Evolutionary conservation across 2,888 invertebrate genomes (phyloP).

Genomic region (Norana najaformis): DNA sequence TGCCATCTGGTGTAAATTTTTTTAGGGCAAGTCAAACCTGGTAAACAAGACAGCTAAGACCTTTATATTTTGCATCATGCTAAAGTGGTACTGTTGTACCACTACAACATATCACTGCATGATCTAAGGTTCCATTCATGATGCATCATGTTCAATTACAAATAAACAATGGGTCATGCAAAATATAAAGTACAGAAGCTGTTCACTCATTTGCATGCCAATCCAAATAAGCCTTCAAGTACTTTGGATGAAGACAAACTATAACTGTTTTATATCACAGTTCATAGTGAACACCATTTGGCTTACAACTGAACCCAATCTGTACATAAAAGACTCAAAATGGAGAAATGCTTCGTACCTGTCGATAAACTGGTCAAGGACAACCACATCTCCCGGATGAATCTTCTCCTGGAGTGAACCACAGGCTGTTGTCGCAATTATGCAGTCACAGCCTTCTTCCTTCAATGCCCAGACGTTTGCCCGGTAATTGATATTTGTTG

Average conservation of each 20-base stretch:
- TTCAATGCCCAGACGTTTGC: conserved; percentile 95
- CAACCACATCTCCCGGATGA: conserved; percentile 83
- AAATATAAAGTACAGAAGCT: no score
- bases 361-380: conserved; percentile 75
- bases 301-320: background rate
- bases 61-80: no score
- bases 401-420: conserved; percentile 88
- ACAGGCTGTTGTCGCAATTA: conserved; percentile 89
- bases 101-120: no score
- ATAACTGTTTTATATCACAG: background rate
- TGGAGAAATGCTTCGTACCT: conserved; percentile 64
- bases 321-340: background rate
- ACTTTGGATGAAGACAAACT: background rate
- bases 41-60: no score
- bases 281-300: background rate
- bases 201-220: background rate
- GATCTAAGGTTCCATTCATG: no score
- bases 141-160: no score
- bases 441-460: conserved; percentile 81
- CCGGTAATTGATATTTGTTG: conserved; percentile 87
- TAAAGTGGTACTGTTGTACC: no score
- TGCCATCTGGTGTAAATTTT: no score
- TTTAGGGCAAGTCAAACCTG: no score
- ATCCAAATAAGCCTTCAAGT: background rate
- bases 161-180: no score